Evolutionary conservation across 2,888 invertebrate genomes (phyloP).

Genomic region (Diarsia mendica): DNA sequence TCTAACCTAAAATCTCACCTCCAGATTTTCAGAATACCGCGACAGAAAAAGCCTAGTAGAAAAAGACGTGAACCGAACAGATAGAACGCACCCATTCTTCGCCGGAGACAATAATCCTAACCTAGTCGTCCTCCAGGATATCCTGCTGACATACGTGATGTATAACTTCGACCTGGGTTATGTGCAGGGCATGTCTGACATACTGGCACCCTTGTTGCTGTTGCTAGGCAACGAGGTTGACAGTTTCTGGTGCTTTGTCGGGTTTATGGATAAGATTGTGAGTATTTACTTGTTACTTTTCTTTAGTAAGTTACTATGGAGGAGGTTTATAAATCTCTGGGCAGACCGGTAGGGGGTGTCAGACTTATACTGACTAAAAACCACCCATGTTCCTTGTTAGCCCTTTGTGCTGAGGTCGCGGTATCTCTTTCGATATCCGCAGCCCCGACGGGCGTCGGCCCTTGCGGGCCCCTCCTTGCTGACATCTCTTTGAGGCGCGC

Average conservation of each 20-base stretch:
- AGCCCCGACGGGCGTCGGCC: no score
- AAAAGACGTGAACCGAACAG: constrained; percentile 99
- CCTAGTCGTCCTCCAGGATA: constrained; percentile 95
- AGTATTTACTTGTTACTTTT: constrained; percentile 74
- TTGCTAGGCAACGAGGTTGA: constrained; percentile 98
- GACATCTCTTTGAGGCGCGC: no score
- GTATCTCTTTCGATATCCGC: no score
- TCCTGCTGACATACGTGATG: constrained; percentile 99
- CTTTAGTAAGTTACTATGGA: no score
- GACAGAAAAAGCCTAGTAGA: constrained; percentile 98
- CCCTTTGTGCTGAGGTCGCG: no score
- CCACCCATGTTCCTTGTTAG: no score
- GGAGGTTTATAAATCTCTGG: no score
- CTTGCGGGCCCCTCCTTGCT: no score
- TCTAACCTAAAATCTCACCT: background rate
- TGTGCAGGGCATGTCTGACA: constrained; percentile 99
- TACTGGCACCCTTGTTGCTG: constrained; percentile 97
- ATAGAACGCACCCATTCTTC: constrained; percentile 96
- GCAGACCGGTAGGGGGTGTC: no score
- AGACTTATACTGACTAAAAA: no score
- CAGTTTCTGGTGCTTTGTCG: constrained; percentile 99
- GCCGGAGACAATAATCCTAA: constrained; percentile 98
- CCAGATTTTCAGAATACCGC: constrained; percentile 94
- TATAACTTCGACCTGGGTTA: constrained; percentile 99
- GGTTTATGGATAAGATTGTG: constrained; percentile 98